Percentiles rank a stretch among this genome's conserved stretches.
These are phyloP conservation scores for Drosophila eugracilis DNA, from an alignment of 1,140 invertebrate species.

Conservation along the genomic window DNA sequence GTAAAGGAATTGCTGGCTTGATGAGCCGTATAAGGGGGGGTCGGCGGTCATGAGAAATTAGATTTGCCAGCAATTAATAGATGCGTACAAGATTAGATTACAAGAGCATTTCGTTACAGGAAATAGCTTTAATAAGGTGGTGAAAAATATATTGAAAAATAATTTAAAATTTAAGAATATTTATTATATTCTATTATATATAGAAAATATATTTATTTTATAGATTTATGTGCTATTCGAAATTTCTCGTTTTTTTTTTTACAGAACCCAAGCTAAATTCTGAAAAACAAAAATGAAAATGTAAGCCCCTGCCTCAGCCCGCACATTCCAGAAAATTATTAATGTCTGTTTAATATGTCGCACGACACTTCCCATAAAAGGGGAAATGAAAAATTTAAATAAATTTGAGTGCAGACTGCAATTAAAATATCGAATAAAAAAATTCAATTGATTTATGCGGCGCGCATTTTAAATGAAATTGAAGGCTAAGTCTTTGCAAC, in stretches of 20 bases:
- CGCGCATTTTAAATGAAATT: constrained; percentile 24
- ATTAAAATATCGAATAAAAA: constrained; percentile 73
- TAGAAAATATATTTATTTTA: no score
- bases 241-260: no score
- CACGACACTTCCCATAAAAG: constrained; percentile 21
- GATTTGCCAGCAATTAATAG: constrained; percentile 30
- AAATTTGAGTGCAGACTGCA: constrained; percentile 48
- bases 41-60: constrained; percentile 14
- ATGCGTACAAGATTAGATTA: constrained; percentile 18
- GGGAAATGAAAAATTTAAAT: constrained; percentile 18
- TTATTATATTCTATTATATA: not conserved
- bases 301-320: not conserved
- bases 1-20: not conserved
- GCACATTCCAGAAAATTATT: constrained; percentile 32
- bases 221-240: no score
- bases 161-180: not conserved
- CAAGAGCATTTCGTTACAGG: not conserved
- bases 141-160: not conserved
- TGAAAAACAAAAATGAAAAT: not conserved
- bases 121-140: not conserved
- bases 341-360: constrained; percentile 42
- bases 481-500: not conserved
- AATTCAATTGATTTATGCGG: constrained; percentile 72
- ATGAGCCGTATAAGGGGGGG: not conserved
- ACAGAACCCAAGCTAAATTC: not conserved